Conservation (phyloP, 35 echinoderm and acorn worm species). For the Holothuria glaberrima region DNA sequence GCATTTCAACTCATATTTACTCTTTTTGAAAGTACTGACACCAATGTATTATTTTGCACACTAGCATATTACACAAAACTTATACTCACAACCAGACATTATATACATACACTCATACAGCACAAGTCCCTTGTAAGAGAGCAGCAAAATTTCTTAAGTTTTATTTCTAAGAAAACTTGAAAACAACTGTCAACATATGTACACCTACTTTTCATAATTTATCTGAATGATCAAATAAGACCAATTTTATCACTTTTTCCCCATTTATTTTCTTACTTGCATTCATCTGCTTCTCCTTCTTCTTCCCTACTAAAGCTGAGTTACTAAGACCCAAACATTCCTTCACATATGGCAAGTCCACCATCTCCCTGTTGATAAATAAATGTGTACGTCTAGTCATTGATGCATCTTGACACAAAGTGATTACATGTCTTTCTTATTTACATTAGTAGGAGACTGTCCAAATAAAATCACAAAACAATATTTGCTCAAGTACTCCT, state of each 20-base stretch:
- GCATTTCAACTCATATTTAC: too few relatives aligned
- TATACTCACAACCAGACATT: too few relatives aligned
- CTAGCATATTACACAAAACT: too few relatives aligned
- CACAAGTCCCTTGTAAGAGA: too few relatives aligned
- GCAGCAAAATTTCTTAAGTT: too few relatives aligned
- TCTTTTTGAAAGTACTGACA: too few relatives aligned
- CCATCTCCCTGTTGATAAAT: slow-evolving; percentile 76
- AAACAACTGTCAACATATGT: too few relatives aligned
- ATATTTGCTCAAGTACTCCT: not conserved
- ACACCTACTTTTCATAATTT: too few relatives aligned
- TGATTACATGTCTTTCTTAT: too few relatives aligned
- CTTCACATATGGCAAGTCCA: slow-evolving; percentile 93
- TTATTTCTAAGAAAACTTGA: too few relatives aligned
- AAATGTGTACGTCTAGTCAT: not conserved
- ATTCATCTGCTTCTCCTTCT: slow-evolving; percentile 95
- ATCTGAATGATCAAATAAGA: not conserved
- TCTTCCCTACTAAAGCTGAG: slow-evolving; percentile 84
- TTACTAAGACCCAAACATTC: slow-evolving; percentile 85
- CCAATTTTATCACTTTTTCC: not conserved
- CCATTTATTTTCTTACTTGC: slow-evolving; percentile 93
- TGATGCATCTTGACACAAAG: not conserved
- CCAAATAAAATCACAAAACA: not conserved
- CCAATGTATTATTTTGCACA: too few relatives aligned
- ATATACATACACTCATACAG: too few relatives aligned
- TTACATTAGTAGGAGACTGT: not conserved